Percentiles rank a stretch among this genome's conserved stretches.
phyloP scores from a whole-genome alignment of 2,888 invertebrate species.

The Sycophila texana region DNA sequence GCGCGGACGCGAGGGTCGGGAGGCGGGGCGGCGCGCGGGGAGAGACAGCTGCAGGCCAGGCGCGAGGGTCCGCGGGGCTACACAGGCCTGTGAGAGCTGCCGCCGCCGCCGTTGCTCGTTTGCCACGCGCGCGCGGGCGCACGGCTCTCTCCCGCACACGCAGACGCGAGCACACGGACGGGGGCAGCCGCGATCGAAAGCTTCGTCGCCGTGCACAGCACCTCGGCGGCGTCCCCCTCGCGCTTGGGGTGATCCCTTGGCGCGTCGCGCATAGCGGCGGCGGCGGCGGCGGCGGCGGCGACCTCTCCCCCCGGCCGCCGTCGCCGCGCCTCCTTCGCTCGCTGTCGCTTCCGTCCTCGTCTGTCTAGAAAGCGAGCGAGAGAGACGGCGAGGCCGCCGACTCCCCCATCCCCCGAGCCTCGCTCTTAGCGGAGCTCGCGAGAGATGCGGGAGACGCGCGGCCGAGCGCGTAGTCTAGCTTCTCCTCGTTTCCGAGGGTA shows the following conservation, averaged over 20 bases:
- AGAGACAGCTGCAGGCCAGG: conserved; percentile 71
- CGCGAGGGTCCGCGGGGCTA: conserved; percentile 68
- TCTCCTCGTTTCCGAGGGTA: conserved; percentile 42
- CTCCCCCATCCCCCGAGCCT: conserved; percentile 10
- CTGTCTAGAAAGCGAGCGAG: background rate
- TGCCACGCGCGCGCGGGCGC: conserved; percentile 54
- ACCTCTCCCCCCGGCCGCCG: conserved; percentile 26
- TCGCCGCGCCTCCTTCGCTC: conserved; percentile 16
- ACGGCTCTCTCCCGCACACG: background rate
- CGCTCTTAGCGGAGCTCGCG: conserved; percentile 51
- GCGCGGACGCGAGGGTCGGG: conserved; percentile 27
- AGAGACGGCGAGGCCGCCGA: background rate
- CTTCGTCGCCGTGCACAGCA: background rate
- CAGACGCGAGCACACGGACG: background rate
- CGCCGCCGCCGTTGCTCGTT: conserved; percentile 63
- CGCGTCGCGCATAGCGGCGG: conserved; percentile 18
- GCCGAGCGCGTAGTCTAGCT: conserved; percentile 50
- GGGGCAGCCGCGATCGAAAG: conserved; percentile 16
- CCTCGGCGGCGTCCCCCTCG: background rate
- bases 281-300: background rate
- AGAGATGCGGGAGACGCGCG: conserved; percentile 35
- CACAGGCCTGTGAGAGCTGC: background rate
- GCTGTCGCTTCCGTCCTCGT: background rate
- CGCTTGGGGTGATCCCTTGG: conserved; percentile 18
- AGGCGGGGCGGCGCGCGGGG: conserved; percentile 41